These are phyloP conservation scores for Diorhabda elongata DNA, from an alignment of 1,140 invertebrate genomes.

Conservation along the genomic window DNA sequence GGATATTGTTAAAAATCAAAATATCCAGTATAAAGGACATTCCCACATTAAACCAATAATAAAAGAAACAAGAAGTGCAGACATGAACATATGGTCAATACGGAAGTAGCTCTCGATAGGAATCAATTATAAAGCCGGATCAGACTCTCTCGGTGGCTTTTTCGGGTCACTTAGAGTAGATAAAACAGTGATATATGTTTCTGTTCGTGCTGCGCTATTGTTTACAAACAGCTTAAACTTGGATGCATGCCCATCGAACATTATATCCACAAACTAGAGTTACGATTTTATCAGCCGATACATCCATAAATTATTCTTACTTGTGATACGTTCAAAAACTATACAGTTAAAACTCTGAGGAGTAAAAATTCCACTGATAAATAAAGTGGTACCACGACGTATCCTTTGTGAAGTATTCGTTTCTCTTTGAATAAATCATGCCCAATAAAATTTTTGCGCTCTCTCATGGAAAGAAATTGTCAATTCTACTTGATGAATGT, in stretches of 20 bases:
- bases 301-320: conserved; percentile 27
- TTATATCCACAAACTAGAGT: conserved; percentile 16
- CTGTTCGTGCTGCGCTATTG: conserved; percentile 28
- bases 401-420: conserved; percentile 11
- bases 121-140: conserved; percentile 25
- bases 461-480: background rate
- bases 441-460: background rate
- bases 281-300: conserved; percentile 18
- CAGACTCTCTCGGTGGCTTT: conserved; percentile 21
- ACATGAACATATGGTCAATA: background rate
- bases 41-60: no score
- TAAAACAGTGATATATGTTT: conserved; percentile 26
- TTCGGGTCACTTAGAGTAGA: conserved; percentile 21
- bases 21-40: no score
- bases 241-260: conserved; percentile 18
- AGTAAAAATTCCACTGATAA: conserved; percentile 10
- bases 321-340: conserved; percentile 15
- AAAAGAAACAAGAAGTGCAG: no score
- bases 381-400: conserved; percentile 3
- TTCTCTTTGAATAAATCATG: conserved; percentile 5
- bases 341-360: conserved; percentile 7
- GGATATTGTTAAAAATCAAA: no score
- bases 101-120: conserved; percentile 17
- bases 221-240: conserved; percentile 19
- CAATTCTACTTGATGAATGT: background rate